Evolutionary conservation across 2,113 vertebrate species (phyloP).

Genomic region (Dipodomys spectabilis): DNA sequence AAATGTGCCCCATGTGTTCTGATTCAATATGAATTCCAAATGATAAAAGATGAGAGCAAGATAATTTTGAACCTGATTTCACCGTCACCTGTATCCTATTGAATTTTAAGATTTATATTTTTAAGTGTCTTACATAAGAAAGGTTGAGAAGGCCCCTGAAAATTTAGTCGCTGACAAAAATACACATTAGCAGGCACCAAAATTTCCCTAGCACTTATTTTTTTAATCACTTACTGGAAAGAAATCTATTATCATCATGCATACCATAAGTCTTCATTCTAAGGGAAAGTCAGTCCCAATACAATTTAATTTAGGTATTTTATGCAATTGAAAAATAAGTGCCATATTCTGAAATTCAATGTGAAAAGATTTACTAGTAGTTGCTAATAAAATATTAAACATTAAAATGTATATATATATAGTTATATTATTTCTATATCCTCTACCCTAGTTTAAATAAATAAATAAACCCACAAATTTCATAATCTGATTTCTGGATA

Average conservation of each 20-base stretch:
- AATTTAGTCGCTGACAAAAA: background rate
- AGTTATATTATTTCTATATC: background rate
- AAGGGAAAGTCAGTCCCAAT: background rate
- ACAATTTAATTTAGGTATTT: background rate
- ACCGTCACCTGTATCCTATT: background rate
- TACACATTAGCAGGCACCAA: background rate
- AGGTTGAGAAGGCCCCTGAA: background rate
- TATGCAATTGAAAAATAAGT: background rate
- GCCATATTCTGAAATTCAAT: background rate
- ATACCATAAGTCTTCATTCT: background rate
- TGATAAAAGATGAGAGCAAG: background rate
- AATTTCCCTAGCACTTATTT: background rate
- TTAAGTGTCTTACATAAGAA: background rate
- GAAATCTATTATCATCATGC: background rate
- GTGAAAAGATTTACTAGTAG: background rate
- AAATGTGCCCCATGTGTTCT: background rate
- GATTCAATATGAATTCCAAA: constrained; percentile 15
- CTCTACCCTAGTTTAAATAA: background rate
- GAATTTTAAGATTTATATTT: background rate
- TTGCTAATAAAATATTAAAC: background rate
- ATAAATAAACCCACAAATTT: constrained; percentile 1
- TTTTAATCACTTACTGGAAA: background rate
- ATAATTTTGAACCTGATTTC: background rate
- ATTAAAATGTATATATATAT: constrained; percentile 5
- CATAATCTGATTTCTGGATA: background rate